phyloP scores from a whole-genome alignment of 2,888 invertebrate genomes.

The Trissonchulus sp. region DNA sequence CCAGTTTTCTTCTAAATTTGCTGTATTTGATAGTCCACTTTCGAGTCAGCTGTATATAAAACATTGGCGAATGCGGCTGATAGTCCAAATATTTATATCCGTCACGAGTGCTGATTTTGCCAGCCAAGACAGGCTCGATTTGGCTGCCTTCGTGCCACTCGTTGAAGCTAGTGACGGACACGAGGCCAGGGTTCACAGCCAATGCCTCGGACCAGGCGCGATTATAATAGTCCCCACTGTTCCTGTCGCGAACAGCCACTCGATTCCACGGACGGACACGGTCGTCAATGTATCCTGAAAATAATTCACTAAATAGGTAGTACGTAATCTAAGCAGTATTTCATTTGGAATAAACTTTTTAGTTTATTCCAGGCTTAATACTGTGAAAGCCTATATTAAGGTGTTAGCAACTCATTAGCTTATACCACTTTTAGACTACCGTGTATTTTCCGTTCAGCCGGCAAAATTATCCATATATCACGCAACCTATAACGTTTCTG shows the following conservation, averaged over 20 bases:
- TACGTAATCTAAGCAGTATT: too few relatives aligned
- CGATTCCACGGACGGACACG: slow-evolving; percentile 62
- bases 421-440: too few relatives aligned
- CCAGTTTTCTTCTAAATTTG: too few relatives aligned
- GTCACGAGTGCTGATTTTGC: slow-evolving; percentile 47
- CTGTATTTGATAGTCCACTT: slow-evolving; percentile 45
- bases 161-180: slow-evolving; percentile 67
- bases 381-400: too few relatives aligned
- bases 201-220: slow-evolving; percentile 63
- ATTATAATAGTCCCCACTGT: slow-evolving; percentile 63
- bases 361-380: too few relatives aligned
- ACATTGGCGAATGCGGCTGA: slow-evolving; percentile 61
- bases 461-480: too few relatives aligned
- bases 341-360: too few relatives aligned
- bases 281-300: slow-evolving; percentile 66
- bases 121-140: slow-evolving; percentile 63
- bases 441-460: too few relatives aligned
- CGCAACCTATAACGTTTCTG: too few relatives aligned
- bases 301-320: too few relatives aligned
- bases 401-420: too few relatives aligned
- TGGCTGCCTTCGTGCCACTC: slow-evolving; percentile 72
- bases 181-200: slow-evolving; percentile 58
- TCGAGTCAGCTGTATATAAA: slow-evolving; percentile 63
- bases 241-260: slow-evolving; percentile 44
- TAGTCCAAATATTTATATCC: slow-evolving; percentile 61